Percentiles rank a stretch among this genome's conserved stretches.
These are phyloP conservation scores for Ectemnius continuus DNA, from an alignment of 2,888 invertebrate species.

Conservation along the genomic window DNA sequence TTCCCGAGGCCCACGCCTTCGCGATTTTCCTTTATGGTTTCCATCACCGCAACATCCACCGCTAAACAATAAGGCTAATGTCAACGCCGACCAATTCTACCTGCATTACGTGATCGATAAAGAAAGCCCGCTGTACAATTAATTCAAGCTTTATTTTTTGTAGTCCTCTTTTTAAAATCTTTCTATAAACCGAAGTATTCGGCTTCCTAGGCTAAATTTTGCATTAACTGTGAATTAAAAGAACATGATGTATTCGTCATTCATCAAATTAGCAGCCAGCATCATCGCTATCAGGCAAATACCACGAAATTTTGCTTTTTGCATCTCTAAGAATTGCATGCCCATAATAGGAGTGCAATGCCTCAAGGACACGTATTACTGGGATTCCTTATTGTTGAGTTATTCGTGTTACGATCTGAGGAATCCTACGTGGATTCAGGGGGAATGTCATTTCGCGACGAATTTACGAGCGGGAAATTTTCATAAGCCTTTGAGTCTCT, in stretches of 20 bases:
- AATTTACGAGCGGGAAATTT: slow-evolving; percentile 5
- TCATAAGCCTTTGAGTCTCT: neutral
- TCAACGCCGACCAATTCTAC: slow-evolving; percentile 2
- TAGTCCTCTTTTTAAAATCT: no score
- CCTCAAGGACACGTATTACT: neutral
- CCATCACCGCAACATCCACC: neutral
- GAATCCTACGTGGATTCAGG: no score
- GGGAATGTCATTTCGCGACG: neutral
- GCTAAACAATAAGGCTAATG: slow-evolving; percentile 6
- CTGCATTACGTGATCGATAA: no score
- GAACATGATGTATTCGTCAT: neutral
- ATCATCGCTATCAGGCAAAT: neutral
- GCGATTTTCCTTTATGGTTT: slow-evolving; percentile 60
- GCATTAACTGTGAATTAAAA: no score
- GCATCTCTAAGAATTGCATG: neutral
- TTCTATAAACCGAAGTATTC: no score
- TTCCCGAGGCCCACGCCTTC: slow-evolving; percentile 62
- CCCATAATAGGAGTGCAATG: neutral
- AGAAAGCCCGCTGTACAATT: no score
- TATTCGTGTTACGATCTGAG: neutral
- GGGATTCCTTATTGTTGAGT: neutral
- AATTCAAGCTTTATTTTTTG: no score
- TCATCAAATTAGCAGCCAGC: neutral
- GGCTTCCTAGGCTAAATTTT: no score
- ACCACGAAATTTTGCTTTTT: slow-evolving; percentile 1